phyloP scores from a whole-genome alignment of 2,888 invertebrate species.

The Phyllotreta cruciferae region DNA sequence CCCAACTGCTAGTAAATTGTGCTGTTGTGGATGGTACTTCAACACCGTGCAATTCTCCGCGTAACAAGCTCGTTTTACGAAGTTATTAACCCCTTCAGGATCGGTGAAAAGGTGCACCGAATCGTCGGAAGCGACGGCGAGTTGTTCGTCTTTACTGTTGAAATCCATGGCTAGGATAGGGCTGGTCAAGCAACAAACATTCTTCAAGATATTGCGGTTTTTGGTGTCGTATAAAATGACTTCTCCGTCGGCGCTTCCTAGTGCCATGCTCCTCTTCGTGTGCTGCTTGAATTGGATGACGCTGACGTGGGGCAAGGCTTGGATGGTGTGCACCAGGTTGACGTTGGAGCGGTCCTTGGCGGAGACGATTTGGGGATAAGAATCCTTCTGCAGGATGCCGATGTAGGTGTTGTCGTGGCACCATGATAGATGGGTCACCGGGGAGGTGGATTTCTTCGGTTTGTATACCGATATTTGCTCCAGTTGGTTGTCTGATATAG shows the following conservation, averaged over 20 bases:
- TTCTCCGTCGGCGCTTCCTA: constrained; percentile 51
- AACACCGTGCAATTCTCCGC: constrained; percentile 34
- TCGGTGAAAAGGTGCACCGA: constrained; percentile 37
- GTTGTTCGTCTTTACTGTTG: constrained; percentile 46
- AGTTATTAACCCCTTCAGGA: constrained; percentile 31
- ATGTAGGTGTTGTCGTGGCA: constrained; percentile 54
- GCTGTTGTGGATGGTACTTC: constrained; percentile 48
- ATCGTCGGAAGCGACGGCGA: constrained; percentile 45
- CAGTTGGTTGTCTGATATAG: constrained; percentile 38
- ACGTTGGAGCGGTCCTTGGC: constrained; percentile 48
- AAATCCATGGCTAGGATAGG: constrained; percentile 48
- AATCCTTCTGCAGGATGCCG: constrained; percentile 48
- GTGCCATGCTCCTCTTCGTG: constrained; percentile 51
- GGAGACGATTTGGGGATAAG: constrained; percentile 51
- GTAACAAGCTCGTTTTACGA: constrained; percentile 38
- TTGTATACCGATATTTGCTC: constrained; percentile 43
- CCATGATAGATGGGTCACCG: constrained; percentile 50
- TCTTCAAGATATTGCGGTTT: constrained; percentile 46
- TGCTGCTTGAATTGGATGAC: constrained; percentile 49
- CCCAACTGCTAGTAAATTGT: constrained; percentile 47
- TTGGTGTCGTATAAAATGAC: constrained; percentile 55
- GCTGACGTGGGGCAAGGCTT: constrained; percentile 46
- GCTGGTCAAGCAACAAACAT: constrained; percentile 42
- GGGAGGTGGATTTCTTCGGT: constrained; percentile 37
- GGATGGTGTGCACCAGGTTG: constrained; percentile 51